Evolutionary conservation across 2,113 vertebrate genomes (phyloP).

Genomic region (Zapornia atra): DNA sequence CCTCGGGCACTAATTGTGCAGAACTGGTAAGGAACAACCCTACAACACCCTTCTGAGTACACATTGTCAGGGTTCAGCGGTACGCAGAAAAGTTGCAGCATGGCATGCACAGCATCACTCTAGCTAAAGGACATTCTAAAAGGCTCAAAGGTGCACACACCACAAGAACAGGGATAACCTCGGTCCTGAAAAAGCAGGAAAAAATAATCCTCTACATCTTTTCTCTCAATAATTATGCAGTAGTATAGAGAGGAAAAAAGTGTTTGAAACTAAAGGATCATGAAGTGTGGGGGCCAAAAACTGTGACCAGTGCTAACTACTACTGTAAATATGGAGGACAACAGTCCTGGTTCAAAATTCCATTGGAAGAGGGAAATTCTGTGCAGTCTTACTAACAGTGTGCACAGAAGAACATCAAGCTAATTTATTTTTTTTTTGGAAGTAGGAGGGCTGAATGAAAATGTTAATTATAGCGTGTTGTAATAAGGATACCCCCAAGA

Average conservation of each 20-base stretch:
- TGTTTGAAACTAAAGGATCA: not conserved
- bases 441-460: constrained; percentile 41
- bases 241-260: not conserved
- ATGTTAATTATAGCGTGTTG: constrained; percentile 45
- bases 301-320: accelerated
- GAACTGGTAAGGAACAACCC: not conserved
- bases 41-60: not conserved
- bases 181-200: not conserved
- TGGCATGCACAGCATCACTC: not conserved
- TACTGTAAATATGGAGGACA: not conserved
- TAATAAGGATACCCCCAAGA: constrained; percentile 67
- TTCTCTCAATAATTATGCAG: not conserved
- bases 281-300: not conserved
- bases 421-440: not conserved
- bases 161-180: not conserved
- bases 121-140: not conserved
- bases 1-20: not conserved
- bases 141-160: not conserved
- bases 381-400: not conserved
- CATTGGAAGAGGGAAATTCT: not conserved
- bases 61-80: not conserved
- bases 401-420: not conserved
- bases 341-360: not conserved
- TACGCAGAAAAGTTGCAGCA: not conserved
- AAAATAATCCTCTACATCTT: not conserved